Base-by-base conservation (phyloP, 2,888 invertebrate species). In the Dynastes maya region DNA sequence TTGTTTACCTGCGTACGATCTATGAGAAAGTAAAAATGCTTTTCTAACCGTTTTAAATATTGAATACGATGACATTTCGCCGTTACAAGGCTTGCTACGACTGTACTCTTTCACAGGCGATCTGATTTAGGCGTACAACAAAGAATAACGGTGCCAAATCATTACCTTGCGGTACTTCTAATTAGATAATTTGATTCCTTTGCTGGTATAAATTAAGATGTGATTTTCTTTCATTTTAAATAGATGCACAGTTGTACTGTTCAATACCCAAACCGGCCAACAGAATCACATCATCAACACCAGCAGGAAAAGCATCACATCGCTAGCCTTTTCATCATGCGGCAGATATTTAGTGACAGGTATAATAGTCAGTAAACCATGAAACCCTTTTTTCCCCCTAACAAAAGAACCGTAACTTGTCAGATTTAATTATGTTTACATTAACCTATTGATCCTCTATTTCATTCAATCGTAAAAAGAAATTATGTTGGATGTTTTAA, bases 221-320 rank as follows among this genome's bases (percentile, higher is more conserved):
- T 67, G n/a, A 22, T 53, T 74, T 78, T 64, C 32, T 58, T 78
- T 65, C 27, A 8, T 22, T 5, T 74, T 76, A 55, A 84, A 22
- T 67, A 98, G 98, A 89, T 98, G 98, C 90, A 97, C 98, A 51
- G 95, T 98, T 82, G 97, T 98, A 79, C 91, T 98, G 81, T 96
- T 97, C 92, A 97, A 98, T 90, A 93, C 94, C 78, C 92, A 94
- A 83, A 95, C 95, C 87, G 95, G 96, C 87, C 95, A 96, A 89
- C 93, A 94, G 86, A 90, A 91, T 82, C 97, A 97, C 90, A 94
- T 98, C 83, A 91, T 97, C 86, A 98, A 97, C 90, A 92, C 94
- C 81, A 95, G 94, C 82, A 92, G 96, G 87, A 98, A 98, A 90
- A 96, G 97, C 79, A 95, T 98, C 86, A 97, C 98, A 61, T 95